Conservation (phyloP, 2,797 vertebrate genomes). For the Tapirus indicus region DNA sequence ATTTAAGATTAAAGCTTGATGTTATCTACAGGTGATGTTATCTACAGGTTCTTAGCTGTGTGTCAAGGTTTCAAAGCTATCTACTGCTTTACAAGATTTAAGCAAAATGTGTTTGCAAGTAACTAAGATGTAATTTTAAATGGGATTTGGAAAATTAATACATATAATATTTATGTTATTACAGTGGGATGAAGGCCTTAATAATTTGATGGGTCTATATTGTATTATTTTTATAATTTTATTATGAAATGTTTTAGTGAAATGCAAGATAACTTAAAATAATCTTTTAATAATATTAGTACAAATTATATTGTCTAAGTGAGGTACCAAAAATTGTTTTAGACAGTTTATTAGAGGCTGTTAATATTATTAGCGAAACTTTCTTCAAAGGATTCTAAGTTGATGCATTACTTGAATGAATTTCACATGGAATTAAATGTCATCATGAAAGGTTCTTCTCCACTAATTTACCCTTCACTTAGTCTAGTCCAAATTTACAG, state of each 20-base stretch:
- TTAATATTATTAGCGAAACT: slow-evolving; percentile 35
- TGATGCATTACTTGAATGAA: slow-evolving; percentile 38
- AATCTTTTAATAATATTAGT: neutral
- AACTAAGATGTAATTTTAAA: slow-evolving; percentile 4
- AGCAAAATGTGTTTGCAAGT: neutral
- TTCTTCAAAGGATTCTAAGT: neutral
- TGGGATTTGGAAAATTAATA: neutral
- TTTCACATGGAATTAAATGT: slow-evolving; percentile 25
- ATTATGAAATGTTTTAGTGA: slow-evolving; percentile 9
- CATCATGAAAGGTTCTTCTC: neutral
- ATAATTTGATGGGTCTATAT: neutral
- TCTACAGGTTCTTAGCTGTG: neutral
- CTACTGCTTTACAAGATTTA: neutral
- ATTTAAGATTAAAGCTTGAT: neutral
- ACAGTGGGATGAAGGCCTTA: neutral
- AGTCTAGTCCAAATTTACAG: slow-evolving; percentile 8
- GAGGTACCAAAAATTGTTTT: neutral
- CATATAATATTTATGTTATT: neutral
- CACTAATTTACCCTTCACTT: slow-evolving; percentile 19
- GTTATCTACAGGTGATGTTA: neutral
- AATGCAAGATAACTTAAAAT: neutral
- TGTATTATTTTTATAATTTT: neutral
- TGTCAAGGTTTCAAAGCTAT: neutral
- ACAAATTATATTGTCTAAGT: neutral
- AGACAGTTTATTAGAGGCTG: neutral